Evolutionary conservation across 64 coral and sea anemone species (phyloP).

Genomic region (Montipora efflorescens): DNA sequence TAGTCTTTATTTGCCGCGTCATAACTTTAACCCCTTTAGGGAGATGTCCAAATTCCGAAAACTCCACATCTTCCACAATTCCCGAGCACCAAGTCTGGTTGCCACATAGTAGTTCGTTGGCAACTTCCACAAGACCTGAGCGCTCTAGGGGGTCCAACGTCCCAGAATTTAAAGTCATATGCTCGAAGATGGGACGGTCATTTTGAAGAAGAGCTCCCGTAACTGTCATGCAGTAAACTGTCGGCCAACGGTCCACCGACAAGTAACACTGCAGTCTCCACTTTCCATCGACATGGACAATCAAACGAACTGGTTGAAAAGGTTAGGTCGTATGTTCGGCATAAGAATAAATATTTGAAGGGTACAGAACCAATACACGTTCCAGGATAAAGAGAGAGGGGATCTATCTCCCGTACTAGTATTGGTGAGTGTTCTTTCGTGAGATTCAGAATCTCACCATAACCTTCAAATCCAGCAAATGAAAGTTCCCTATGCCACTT

Average conservation of each 20-base stretch:
- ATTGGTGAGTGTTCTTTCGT: background rate
- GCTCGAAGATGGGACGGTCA: background rate
- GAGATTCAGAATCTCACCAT: background rate
- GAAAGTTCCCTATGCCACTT: slow-evolving; percentile 1
- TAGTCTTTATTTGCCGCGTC: background rate
- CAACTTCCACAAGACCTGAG: background rate
- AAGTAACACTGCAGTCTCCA: background rate
- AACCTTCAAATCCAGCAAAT: background rate
- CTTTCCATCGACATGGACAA: background rate
- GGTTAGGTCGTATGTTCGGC: background rate
- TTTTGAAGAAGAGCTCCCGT: too few species aligned
- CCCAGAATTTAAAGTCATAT: background rate
- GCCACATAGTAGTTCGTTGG: background rate
- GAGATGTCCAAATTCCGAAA: background rate
- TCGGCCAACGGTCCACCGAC: too few species aligned
- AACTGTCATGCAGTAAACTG: too few species aligned
- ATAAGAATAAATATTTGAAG: background rate
- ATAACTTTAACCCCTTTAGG: background rate
- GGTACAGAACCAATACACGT: background rate
- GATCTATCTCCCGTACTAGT: background rate
- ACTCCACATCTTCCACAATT: background rate
- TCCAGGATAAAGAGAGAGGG: background rate
- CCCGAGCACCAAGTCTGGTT: background rate
- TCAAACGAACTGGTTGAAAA: background rate
- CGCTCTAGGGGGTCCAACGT: background rate